Evolutionary conservation across 2,113 vertebrate genomes (phyloP), one percentile per base, ranked within the genome.

Genomic region (Tragelaphus scriptus): DNA sequence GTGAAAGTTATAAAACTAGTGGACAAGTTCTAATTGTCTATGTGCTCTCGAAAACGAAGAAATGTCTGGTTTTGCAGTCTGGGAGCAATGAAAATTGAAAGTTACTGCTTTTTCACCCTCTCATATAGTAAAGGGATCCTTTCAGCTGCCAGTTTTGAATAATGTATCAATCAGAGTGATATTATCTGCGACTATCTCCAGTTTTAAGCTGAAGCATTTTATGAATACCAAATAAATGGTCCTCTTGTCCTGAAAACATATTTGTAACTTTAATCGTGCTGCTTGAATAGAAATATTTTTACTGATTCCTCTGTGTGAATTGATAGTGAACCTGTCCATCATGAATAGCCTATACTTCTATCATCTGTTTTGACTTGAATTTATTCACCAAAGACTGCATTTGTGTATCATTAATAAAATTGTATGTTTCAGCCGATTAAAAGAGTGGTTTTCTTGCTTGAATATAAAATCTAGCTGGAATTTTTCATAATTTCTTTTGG

Each of bases 1-100:
- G 98, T 98, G 81, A 98, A 98, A 97, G 98, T 98, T 71, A 98
- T 97, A 95, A 98, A 98, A 92, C 90, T 98, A 65, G 97, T 98
- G 71, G 98, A 98, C 79, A 98, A 98, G 95, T 98, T 98, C 93
- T 98, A 94, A 98, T 91, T 88, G 90, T 32, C 14, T 92, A 11
- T 97, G 91, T 95, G 51, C 32, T 81, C 28, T 85, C 77, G 49
- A 80, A 61, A 51, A 61, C 88, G 81, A 94, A 91, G 25, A 81
- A 84, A 94, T 88, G 47, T 87, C 80, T 94, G 75, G 65, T 91
- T 94, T 94, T 71, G 32, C 85, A 92, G 56, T 96, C 53, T 94
- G 95, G 77, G 95, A 95, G 85, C 88, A 92, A 84, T 86, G 79
- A 92, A 95, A 89, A 75, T 96, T 26, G 63, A 89, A 97, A 90